Evolutionary conservation across 2,888 invertebrate genomes (phyloP).

Genomic region (Julus scanicus): DNA sequence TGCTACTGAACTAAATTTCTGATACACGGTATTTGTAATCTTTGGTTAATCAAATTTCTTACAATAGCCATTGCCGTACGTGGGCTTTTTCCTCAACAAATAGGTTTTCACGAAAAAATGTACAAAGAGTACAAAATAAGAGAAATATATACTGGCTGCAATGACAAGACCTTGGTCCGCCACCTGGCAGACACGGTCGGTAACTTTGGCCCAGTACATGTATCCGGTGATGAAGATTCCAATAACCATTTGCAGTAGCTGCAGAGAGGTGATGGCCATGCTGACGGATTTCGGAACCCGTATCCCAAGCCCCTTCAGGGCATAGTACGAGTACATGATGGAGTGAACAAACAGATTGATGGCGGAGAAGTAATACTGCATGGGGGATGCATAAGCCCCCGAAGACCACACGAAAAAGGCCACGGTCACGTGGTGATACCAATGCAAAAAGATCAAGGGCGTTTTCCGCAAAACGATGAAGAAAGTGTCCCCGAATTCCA

Average conservation of each 20-base stretch:
- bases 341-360: not conserved
- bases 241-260: not conserved
- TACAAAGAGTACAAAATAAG: not conserved
- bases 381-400: slow-evolving; percentile 7
- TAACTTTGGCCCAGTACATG: not conserved
- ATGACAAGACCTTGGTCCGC: not conserved
- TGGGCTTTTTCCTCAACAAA: not conserved
- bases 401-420: slow-evolving; percentile 65
- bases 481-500: slow-evolving; percentile 81
- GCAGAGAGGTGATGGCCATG: not conserved
- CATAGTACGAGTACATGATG: not conserved
- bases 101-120: not conserved
- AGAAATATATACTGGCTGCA: not conserved
- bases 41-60: not conserved
- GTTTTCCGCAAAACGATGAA: slow-evolving; percentile 91
- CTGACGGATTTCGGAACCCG: not conserved
- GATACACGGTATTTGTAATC: not conserved
- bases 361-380: not conserved
- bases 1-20: not conserved
- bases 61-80: not conserved
- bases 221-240: not conserved
- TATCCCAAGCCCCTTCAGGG: not conserved
- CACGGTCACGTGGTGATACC: slow-evolving; percentile 72
- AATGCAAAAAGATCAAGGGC: slow-evolving; percentile 92
- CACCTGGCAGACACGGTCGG: not conserved